Evolutionary conservation across 2,888 invertebrate species (phyloP).

Genomic region (Hipparchia semele): DNA sequence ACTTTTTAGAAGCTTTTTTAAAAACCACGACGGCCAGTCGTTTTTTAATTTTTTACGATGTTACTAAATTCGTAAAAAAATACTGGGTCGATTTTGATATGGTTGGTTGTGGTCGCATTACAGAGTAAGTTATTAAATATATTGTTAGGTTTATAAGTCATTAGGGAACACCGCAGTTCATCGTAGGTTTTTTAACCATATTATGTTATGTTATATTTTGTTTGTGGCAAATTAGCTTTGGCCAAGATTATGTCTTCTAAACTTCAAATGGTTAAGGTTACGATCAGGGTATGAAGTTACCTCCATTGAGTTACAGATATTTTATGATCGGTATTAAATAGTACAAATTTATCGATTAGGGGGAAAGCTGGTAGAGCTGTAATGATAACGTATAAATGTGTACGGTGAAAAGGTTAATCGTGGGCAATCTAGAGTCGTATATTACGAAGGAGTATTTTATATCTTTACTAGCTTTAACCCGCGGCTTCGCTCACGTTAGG

Average conservation of each 20-base stretch:
- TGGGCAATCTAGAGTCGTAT: slow-evolving; percentile 7
- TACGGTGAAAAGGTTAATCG: slow-evolving; percentile 16
- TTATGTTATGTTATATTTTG: background rate
- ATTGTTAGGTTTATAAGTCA: no score
- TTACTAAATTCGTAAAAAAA: no score
- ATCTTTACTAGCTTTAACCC: background rate
- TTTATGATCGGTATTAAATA: background rate
- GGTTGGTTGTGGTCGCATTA: no score
- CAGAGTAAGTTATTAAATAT: no score
- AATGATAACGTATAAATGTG: background rate
- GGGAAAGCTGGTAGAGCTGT: background rate
- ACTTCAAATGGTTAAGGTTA: background rate
- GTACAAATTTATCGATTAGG: slow-evolving; percentile 5
- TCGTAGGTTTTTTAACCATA: background rate
- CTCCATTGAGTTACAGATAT: background rate
- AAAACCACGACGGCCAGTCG: no score
- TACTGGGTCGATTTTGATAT: no score
- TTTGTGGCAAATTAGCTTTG: background rate
- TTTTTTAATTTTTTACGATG: no score
- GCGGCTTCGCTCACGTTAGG: no score
- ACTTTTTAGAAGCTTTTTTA: no score
- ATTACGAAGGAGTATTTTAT: slow-evolving; percentile 1
- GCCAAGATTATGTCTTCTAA: background rate
- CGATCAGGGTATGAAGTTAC: background rate
- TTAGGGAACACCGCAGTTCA: background rate